These are phyloP conservation scores for Altica lythri DNA, from an alignment of 2,888 invertebrate species.

Conservation along the genomic window DNA sequence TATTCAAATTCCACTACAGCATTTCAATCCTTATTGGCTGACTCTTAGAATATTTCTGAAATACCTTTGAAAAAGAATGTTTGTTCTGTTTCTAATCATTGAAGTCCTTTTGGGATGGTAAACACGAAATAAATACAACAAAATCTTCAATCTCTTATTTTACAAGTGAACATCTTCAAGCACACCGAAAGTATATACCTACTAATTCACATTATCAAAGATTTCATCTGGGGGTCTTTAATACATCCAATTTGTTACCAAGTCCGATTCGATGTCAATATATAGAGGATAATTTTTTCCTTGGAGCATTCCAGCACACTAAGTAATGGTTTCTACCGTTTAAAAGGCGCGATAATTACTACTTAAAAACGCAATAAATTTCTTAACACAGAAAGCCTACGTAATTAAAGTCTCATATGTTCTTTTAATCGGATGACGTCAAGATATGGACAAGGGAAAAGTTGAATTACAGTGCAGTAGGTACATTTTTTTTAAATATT, in stretches of 20 bases:
- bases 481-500: too few relatives aligned
- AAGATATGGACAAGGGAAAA: slow-evolving; percentile 3
- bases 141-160: background rate
- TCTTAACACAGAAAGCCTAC: slow-evolving; percentile 33
- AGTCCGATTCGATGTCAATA: slow-evolving; percentile 16
- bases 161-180: background rate
- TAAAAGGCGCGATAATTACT: slow-evolving; percentile 25
- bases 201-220: slow-evolving; percentile 1
- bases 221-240: slow-evolving; percentile 6
- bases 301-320: slow-evolving; percentile 14
- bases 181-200: background rate
- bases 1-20: slow-evolving; percentile 36
- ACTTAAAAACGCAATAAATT: slow-evolving; percentile 27
- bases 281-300: slow-evolving; percentile 13
- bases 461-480: slow-evolving; percentile 4
- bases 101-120: slow-evolving; percentile 24
- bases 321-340: slow-evolving; percentile 25
- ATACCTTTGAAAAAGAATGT: slow-evolving; percentile 39
- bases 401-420: slow-evolving; percentile 41
- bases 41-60: slow-evolving; percentile 36
- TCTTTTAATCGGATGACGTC: slow-evolving; percentile 38
- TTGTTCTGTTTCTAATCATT: slow-evolving; percentile 46
- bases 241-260: slow-evolving; percentile 23
- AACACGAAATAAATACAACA: background rate
- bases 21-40: slow-evolving; percentile 37